Percentiles rank a stretch among this genome's conserved stretches.
Conservation (phyloP, 2,113 vertebrate species). For the Climacteris rufus region DNA sequence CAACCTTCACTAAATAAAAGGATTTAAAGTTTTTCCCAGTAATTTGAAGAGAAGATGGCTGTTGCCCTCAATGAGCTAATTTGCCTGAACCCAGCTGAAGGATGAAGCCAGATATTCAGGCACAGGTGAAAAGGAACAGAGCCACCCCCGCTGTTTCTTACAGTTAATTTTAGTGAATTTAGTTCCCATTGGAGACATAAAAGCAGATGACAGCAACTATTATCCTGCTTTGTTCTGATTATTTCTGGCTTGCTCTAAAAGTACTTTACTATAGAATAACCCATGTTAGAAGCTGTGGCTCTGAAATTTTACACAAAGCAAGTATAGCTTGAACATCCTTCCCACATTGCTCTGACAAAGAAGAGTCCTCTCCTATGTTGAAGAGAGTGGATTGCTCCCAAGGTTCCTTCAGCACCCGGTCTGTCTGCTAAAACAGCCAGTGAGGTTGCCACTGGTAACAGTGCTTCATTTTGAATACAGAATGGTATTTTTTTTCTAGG, state of each 20-base stretch:
- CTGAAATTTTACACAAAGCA: neutral
- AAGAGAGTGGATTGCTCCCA: neutral
- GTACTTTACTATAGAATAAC: neutral
- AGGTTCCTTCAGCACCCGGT: neutral
- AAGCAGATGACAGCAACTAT: neutral
- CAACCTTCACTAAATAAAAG: neutral
- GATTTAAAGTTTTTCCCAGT: neutral
- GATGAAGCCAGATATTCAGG: neutral
- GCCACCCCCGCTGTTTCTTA: neutral
- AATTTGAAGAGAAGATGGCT: neutral
- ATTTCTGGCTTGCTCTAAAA: neutral
- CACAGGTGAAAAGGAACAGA: neutral
- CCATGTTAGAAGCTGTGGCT: neutral
- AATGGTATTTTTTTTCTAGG: neutral
- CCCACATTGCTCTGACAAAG: neutral
- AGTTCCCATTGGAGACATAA: neutral
- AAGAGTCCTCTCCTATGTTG: neutral
- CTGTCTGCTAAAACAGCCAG: neutral
- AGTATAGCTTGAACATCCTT: neutral
- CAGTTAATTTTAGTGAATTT: neutral
- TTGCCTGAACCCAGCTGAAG: neutral
- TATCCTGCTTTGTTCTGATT: neutral
- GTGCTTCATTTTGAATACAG: neutral
- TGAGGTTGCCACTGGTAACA: neutral
- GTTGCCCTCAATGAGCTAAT: neutral